Conservation (phyloP, 1,140 invertebrate species). For the Drosophila saltans region DNA sequence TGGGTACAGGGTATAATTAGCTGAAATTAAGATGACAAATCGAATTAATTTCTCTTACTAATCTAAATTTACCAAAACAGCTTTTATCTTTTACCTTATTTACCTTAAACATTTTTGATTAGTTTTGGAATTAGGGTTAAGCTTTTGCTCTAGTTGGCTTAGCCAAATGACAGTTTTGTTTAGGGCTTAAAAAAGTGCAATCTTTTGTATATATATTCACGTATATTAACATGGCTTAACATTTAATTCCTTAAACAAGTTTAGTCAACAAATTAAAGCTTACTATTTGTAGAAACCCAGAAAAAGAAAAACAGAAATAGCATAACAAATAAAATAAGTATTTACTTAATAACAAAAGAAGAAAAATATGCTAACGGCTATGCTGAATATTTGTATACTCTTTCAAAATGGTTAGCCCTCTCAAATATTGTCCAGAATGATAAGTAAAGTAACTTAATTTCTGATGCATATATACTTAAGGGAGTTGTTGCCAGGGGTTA, state of each 20-base stretch:
- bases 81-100: too few species aligned
- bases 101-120: too few species aligned
- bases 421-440: too few species aligned
- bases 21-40: too few species aligned
- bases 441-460: too few species aligned
- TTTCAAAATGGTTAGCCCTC: background rate
- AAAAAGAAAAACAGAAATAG: background rate
- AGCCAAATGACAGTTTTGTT: too few species aligned
- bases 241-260: background rate
- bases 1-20: too few species aligned
- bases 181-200: constrained; percentile 5
- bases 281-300: constrained; percentile 1
- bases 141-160: background rate
- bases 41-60: too few species aligned
- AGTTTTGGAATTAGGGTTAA: background rate
- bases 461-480: too few species aligned
- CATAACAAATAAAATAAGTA: background rate
- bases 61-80: too few species aligned
- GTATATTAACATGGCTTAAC: background rate
- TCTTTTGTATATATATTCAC: background rate
- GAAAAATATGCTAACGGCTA: background rate
- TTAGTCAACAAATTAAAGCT: constrained; percentile 5
- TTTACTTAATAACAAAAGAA: background rate
- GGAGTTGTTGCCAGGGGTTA: too few species aligned
- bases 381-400: background rate